Conservation (phyloP, 2,888 invertebrate genomes). For the Drosophila hawaiiensis region DNA sequence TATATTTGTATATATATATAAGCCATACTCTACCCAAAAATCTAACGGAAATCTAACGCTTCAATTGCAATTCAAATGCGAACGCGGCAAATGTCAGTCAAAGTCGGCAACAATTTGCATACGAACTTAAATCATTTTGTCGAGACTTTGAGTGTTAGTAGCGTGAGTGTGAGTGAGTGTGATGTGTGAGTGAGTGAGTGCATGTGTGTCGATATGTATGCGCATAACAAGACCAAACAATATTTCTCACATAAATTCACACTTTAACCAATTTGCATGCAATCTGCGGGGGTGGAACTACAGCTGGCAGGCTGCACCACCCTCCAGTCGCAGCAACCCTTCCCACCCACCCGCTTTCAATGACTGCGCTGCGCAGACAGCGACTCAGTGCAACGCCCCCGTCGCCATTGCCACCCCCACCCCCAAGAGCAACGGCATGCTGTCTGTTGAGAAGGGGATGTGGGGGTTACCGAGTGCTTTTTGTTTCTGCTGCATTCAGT, state of each 20-base stretch:
- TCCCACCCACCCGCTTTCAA: conserved; percentile 5
- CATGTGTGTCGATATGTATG: conserved; percentile 45
- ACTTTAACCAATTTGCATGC: conserved; percentile 84
- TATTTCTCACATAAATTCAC: conserved; percentile 86
- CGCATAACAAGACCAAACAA: conserved; percentile 83
- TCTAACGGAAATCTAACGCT: conserved; percentile 14
- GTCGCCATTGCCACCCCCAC: conserved; percentile 43
- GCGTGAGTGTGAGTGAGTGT: conserved; percentile 17
- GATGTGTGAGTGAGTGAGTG: conserved; percentile 5
- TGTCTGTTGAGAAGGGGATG: not conserved
- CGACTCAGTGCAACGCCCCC: conserved; percentile 67
- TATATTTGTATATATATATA: not conserved
- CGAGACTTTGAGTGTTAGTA: conserved; percentile 50
- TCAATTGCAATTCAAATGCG: conserved; percentile 61
- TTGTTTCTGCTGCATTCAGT: conserved; percentile 64
- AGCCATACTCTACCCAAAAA: conserved; percentile 13
- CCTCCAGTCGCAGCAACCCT: conserved; percentile 11
- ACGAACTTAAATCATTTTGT: conserved; percentile 82
- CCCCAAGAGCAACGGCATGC: not conserved
- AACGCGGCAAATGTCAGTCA: conserved; percentile 80
- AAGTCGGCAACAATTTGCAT: conserved; percentile 81
- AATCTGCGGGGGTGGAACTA: conserved; percentile 77
- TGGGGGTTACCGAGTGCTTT: conserved; percentile 27
- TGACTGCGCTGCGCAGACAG: conserved; percentile 57
- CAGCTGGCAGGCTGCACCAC: conserved; percentile 15